Evolutionary conservation across 2,888 invertebrate genomes (phyloP).

Genomic region (Agrilus cyanescens): DNA sequence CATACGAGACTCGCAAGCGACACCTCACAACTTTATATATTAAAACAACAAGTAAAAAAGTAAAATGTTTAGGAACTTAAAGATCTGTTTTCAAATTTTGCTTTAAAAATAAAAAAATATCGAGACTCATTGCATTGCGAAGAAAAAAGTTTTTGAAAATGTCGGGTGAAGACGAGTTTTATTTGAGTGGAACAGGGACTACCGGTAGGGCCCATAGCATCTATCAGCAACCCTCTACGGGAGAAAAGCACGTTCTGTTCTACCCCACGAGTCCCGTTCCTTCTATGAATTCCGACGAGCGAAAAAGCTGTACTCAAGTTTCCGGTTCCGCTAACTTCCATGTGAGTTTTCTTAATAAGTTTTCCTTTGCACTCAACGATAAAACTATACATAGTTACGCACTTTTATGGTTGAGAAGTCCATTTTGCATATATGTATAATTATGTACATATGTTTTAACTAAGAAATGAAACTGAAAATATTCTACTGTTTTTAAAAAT

Average conservation of each 20-base stretch:
- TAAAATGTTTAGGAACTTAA: too few relatives aligned
- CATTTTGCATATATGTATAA: not conserved
- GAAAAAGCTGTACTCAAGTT: slow-evolving; percentile 30
- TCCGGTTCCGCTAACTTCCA: slow-evolving; percentile 24
- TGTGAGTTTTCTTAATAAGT: slow-evolving; percentile 19
- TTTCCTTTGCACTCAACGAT: not conserved
- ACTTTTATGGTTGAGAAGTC: not conserved
- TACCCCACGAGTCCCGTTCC: slow-evolving; percentile 35
- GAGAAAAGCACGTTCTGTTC: slow-evolving; percentile 37
- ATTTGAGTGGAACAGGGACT: slow-evolving; percentile 25
- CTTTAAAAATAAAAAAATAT: too few relatives aligned
- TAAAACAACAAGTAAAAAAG: too few relatives aligned
- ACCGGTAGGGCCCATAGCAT: slow-evolving; percentile 32
- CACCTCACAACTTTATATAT: too few relatives aligned
- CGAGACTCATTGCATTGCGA: too few relatives aligned
- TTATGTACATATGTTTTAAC: too few relatives aligned
- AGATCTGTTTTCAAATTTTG: too few relatives aligned
- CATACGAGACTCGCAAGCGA: too few relatives aligned
- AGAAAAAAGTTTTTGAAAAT: slow-evolving; percentile 16
- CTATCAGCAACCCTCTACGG: slow-evolving; percentile 34
- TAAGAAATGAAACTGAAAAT: too few relatives aligned
- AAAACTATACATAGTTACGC: not conserved
- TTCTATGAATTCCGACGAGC: slow-evolving; percentile 30
- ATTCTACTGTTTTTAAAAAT: too few relatives aligned
- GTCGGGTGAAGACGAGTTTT: slow-evolving; percentile 30